phyloP scores from a whole-genome alignment of 2,797 vertebrate genomes.

The Valencia hispanica region DNA sequence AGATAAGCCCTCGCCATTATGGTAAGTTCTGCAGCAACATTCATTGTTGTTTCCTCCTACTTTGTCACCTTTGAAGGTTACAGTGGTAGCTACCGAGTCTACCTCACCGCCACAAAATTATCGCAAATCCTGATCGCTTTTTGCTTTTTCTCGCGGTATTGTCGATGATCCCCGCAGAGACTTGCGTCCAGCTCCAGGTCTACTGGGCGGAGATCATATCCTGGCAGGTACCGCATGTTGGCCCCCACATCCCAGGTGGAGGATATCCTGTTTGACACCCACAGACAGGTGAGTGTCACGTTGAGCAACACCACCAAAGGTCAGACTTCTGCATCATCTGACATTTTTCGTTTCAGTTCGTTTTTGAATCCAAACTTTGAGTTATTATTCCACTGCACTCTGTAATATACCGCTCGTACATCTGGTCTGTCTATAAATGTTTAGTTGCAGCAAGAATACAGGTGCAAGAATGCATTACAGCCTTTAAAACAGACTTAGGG shows the following conservation, averaged over 20 bases:
- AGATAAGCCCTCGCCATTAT: neutral
- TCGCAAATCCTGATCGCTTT: neutral
- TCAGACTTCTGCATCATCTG: neutral
- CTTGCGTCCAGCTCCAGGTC: slow-evolving; percentile 37
- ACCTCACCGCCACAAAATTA: neutral
- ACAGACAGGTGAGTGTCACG: slow-evolving; percentile 50
- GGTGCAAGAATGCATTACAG: neutral
- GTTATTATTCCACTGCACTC: neutral
- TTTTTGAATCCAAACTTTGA: neutral
- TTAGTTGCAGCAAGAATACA: neutral
- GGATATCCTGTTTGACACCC: slow-evolving; percentile 82
- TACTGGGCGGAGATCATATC: slow-evolving; percentile 47
- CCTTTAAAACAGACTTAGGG: neutral
- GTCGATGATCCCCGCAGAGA: slow-evolving; percentile 66
- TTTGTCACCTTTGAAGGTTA: neutral
- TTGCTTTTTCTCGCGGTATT: neutral
- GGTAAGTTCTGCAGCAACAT: neutral
- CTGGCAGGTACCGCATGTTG: slow-evolving; percentile 79
- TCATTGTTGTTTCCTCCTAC: neutral
- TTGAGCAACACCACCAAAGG: neutral
- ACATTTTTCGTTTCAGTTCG: neutral
- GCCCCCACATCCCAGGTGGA: slow-evolving; percentile 83
- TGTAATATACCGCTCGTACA: too few species aligned
- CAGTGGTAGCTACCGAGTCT: neutral
- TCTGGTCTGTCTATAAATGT: neutral